phyloP scores from a whole-genome alignment of 2,888 invertebrate genomes.

The Tortrix viridana region DNA sequence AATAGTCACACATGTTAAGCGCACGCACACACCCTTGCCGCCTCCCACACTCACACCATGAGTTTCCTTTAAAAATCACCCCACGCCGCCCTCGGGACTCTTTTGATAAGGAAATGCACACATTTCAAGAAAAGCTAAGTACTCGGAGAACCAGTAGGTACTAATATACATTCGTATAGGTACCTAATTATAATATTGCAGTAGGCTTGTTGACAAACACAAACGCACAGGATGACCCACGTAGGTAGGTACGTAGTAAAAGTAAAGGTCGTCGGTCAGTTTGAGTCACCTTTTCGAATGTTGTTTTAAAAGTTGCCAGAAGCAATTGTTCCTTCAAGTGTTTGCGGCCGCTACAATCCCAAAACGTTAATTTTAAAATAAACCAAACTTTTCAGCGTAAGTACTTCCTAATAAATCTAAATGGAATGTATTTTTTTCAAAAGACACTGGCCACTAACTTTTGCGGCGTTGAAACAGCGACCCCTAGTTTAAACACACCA shows the following conservation, averaged over 20 bases:
- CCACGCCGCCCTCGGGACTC: slow-evolving; percentile 65
- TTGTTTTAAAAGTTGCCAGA: neutral
- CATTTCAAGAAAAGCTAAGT: slow-evolving; percentile 83
- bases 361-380: neutral
- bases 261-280: no score
- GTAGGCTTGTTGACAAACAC: slow-evolving; percentile 30
- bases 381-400: neutral
- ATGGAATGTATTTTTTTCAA: neutral
- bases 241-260: no score
- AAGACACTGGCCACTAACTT: slow-evolving; percentile 3
- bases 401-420: neutral
- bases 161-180: slow-evolving; percentile 60
- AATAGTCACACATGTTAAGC: slow-evolving; percentile 71
- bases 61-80: slow-evolving; percentile 70
- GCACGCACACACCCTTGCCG: slow-evolving; percentile 54
- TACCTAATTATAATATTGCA: slow-evolving; percentile 55
- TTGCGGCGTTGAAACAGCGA: slow-evolving; percentile 17
- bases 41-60: slow-evolving; percentile 48
- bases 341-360: neutral
- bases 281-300: neutral
- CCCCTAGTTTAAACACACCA: slow-evolving; percentile 55
- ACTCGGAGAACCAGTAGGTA: slow-evolving; percentile 73
- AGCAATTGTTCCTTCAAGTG: neutral
- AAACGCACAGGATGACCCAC: neutral
- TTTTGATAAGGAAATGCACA: slow-evolving; percentile 85